phyloP scores from a whole-genome alignment of 2,797 vertebrate genomes.

The Serranus cabrilla region DNA sequence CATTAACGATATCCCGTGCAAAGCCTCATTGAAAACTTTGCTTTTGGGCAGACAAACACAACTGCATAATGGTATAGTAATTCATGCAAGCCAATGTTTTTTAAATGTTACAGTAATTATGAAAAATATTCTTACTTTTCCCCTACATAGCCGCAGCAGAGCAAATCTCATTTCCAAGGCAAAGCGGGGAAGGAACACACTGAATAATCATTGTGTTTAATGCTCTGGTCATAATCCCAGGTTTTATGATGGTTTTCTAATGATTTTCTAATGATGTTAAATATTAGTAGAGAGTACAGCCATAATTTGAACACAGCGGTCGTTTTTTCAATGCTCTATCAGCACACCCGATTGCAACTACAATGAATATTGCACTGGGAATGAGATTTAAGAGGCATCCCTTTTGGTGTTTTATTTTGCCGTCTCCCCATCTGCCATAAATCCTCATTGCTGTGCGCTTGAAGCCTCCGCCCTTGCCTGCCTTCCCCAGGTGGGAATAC shows the following conservation, averaged over 20 bases:
- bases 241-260: conserved; percentile 92
- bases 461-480: conserved; percentile 80
- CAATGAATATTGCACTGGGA: conserved; percentile 87
- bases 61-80: conserved; percentile 83
- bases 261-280: conserved; percentile 92
- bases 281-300: conserved; percentile 90
- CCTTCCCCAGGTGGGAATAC: conserved; percentile 88
- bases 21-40: conserved; percentile 81
- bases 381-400: conserved; percentile 89
- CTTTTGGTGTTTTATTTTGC: conserved; percentile 90
- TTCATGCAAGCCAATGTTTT: conserved; percentile 86
- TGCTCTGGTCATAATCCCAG: conserved; percentile 91
- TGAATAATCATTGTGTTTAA: conserved; percentile 92
- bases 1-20: conserved; percentile 80
- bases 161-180: conserved; percentile 88
- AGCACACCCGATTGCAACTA: conserved; percentile 84
- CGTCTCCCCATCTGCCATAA: conserved; percentile 86
- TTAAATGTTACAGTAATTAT: conserved; percentile 89
- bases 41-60: conserved; percentile 83
- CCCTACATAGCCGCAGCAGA: conserved; percentile 77
- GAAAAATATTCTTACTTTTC: conserved; percentile 84
- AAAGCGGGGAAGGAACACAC: conserved; percentile 85
- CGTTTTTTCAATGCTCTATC: conserved; percentile 82
- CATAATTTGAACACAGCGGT: conserved; percentile 88
- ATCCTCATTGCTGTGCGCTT: conserved; percentile 87